Percentiles rank a stretch among this genome's conserved stretches.
These are phyloP conservation scores for Bombus difficillimus DNA, from an alignment of 1,140 invertebrate species.

Conservation along the genomic window DNA sequence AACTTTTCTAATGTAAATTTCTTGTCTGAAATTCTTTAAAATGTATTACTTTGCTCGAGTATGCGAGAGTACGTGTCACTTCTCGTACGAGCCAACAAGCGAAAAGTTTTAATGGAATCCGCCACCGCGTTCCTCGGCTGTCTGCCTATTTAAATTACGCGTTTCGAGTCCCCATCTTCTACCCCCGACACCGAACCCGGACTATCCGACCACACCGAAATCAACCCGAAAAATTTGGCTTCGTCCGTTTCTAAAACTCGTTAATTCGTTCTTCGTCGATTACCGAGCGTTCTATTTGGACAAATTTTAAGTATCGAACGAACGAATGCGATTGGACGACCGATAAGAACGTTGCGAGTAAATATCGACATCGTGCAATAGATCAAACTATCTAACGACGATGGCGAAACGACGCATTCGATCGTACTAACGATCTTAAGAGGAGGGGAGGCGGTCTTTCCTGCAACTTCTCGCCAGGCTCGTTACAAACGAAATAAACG, in stretches of 20 bases:
- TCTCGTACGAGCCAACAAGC: slow-evolving; percentile 55
- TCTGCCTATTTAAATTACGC: slow-evolving; percentile 61
- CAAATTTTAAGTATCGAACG: too few species aligned
- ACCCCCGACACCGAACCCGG: not conserved
- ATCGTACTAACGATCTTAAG: too few species aligned
- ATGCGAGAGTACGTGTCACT: slow-evolving; percentile 58
- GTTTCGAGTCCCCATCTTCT: slow-evolving; percentile 41
- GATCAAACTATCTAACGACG: not conserved
- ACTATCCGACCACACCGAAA: slow-evolving; percentile 35
- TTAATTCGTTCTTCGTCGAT: slow-evolving; percentile 18
- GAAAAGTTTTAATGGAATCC: slow-evolving; percentile 62
- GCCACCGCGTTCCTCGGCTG: slow-evolving; percentile 56
- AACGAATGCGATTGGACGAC: too few species aligned
- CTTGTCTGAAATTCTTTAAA: slow-evolving; percentile 56
- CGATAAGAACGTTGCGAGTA: too few species aligned
- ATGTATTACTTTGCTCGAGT: slow-evolving; percentile 55
- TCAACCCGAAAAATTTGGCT: slow-evolving; percentile 39
- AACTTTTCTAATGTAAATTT: slow-evolving; percentile 59
- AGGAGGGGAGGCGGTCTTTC: too few species aligned
- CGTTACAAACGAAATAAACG: slow-evolving; percentile 7
- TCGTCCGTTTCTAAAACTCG: slow-evolving; percentile 15
- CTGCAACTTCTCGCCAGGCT: not conserved
- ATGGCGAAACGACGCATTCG: not conserved
- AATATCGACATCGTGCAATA: not conserved
- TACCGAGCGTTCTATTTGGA: not conserved